These are phyloP conservation scores for Stenotaenia linearis DNA, from an alignment of 2,888 invertebrate genomes.

Conservation along the genomic window DNA sequence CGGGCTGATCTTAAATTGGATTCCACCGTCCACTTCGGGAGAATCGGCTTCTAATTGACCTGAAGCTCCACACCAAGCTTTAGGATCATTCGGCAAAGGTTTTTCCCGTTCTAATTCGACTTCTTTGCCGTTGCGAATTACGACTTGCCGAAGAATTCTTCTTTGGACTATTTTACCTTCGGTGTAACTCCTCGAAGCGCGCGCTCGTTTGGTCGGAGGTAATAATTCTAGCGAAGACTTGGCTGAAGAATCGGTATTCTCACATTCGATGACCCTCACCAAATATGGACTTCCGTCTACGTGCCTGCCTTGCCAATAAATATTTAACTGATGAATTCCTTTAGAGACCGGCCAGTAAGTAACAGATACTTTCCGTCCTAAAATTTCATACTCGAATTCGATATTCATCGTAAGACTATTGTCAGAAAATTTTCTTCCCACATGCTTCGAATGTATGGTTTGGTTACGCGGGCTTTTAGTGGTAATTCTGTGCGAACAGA, in stretches of 20 bases:
- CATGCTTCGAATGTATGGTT: background rate
- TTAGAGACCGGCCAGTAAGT: slow-evolving; percentile 38
- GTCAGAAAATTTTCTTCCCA: no score
- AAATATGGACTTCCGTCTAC: slow-evolving; percentile 40
- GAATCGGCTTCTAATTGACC: background rate
- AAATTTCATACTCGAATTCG: slow-evolving; percentile 39
- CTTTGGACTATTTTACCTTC: slow-evolving; percentile 6
- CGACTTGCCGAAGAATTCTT: slow-evolving; percentile 26
- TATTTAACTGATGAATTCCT: slow-evolving; percentile 39
- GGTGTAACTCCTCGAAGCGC: background rate
- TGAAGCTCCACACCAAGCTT: slow-evolving; percentile 30
- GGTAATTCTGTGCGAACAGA: slow-evolving; percentile 37
- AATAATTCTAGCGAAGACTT: background rate
- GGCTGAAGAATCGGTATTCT: background rate
- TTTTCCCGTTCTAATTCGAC: slow-evolving; percentile 28
- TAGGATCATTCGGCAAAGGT: slow-evolving; percentile 32
- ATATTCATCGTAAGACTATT: slow-evolving; percentile 36
- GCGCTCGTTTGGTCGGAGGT: no score
- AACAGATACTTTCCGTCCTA: slow-evolving; percentile 38
- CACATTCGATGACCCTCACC: no score
- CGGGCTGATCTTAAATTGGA: no score
- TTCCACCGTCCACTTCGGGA: background rate
- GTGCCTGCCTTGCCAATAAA: slow-evolving; percentile 40
- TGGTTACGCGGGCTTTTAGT: slow-evolving; percentile 34
- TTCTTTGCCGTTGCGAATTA: slow-evolving; percentile 28